Base-by-base conservation (phyloP, 30 jellyfish, hydroid and myxozoan genomes). In the Cassiopea xamachana region DNA sequence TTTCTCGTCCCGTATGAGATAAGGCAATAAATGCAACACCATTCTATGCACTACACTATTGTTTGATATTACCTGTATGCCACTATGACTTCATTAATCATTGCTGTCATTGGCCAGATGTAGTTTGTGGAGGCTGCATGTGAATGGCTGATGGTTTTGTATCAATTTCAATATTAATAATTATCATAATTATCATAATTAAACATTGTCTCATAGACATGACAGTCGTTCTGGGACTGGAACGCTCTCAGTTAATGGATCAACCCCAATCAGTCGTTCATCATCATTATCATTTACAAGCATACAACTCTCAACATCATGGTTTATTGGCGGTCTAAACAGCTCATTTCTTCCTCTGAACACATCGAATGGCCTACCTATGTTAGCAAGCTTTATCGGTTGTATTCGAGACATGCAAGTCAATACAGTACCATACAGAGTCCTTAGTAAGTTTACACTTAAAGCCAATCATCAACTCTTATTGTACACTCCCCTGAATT, bases 291-390 rank as follows among this genome's bases (percentile, higher is more conserved):
- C 97, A 47, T 85, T 94, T 46, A 89, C 60, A 51, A 87, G 96
- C 84, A 83, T 94, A 48, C 95, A 94, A 46, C 85, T 94, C 6
- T 73, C 96, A 6, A 88, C 98, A 0, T 51, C 97, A 1, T 94
- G 98, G 98, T 90, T 81, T 47, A 90, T 94, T 18, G 98, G 97
- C 12, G 98, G 98, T 17, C 9, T 88, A 46, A 91, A 88, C 1
- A 0, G 62, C 43, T 51, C 92, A 48, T 78, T 92, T 62, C 83
- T 59, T 8, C 91, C 90, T 7, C 90, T 82, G 16, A 74, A 76
- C 16, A 46, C 87, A 60, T 75, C 92, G 5, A 76, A 64, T 74
- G 79, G 80, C 12, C 78, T 89, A 7, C 86, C 97, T 3, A 3
- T 90, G 27, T 75, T 84, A 18, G 46, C 83, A 49, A 84, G 84